phyloP scores from a whole-genome alignment of 2,113 vertebrate species.

The Odontesthes bonariensis region DNA sequence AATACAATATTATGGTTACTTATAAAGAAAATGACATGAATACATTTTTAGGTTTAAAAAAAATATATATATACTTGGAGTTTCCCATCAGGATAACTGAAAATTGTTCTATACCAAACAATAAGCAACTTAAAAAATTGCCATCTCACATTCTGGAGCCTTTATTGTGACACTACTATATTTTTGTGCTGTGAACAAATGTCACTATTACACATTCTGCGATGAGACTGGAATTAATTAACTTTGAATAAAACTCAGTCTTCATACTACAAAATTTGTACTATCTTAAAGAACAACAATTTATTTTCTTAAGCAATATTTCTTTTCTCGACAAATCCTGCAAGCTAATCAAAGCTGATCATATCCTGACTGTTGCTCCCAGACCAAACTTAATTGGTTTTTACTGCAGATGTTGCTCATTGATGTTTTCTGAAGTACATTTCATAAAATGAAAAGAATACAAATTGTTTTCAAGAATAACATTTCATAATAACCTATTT shows the following conservation, averaged over 20 bases:
- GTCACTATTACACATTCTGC: no score
- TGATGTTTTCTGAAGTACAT: neutral
- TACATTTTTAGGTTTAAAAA: no score
- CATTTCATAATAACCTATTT: neutral
- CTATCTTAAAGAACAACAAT: neutral
- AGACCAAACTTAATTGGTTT: neutral
- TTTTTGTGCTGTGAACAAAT: neutral
- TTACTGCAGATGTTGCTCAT: neutral
- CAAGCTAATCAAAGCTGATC: neutral
- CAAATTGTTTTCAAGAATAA: neutral
- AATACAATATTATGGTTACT: no score
- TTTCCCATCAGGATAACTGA: no score
- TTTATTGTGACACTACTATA: no score
- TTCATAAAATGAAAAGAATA: neutral
- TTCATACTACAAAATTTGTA: neutral
- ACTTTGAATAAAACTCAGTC: no score
- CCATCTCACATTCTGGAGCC: no score
- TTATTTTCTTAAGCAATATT: neutral
- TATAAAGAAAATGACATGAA: no score
- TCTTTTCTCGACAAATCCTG: neutral
- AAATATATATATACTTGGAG: no score
- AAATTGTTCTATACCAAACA: no score
- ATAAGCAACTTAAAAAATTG: no score
- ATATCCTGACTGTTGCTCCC: neutral
- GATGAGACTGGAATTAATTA: neutral